phyloP scores from a whole-genome alignment of 1,140 invertebrate species.

The Lerema accius region DNA sequence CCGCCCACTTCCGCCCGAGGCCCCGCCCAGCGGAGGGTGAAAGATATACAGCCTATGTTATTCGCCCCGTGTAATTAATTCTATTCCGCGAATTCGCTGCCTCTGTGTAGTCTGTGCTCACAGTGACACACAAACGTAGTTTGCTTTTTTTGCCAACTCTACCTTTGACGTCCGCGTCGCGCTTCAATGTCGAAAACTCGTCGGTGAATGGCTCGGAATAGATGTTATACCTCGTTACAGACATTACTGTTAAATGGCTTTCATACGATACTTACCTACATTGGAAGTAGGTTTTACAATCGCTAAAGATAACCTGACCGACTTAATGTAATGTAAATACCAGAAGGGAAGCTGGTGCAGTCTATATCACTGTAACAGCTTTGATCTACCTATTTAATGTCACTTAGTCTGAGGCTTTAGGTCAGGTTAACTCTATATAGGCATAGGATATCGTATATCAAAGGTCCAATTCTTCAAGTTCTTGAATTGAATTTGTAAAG shows the following conservation, averaged over 20 bases:
- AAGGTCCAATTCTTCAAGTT: too few relatives aligned
- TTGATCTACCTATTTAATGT: too few relatives aligned
- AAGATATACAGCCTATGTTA: slow-evolving; percentile 42
- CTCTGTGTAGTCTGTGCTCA: slow-evolving; percentile 7
- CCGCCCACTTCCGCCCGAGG: slow-evolving; percentile 43
- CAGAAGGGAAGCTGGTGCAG: too few relatives aligned
- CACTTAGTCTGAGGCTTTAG: too few relatives aligned
- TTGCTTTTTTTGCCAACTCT: slow-evolving; percentile 3
- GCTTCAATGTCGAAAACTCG: background rate
- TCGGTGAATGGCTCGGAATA: background rate
- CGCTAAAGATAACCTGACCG: too few relatives aligned
- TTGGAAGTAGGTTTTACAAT: background rate
- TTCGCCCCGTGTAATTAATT: slow-evolving; percentile 52
- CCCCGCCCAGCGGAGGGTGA: slow-evolving; percentile 44
- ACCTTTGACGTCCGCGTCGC: slow-evolving; percentile 8
- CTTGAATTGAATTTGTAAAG: too few relatives aligned
- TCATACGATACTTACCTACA: background rate
- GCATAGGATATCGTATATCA: too few relatives aligned
- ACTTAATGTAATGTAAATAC: too few relatives aligned
- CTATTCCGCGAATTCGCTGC: slow-evolving; percentile 46
- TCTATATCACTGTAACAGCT: too few relatives aligned
- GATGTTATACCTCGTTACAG: slow-evolving; percentile 4
- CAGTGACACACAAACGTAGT: slow-evolving; percentile 36
- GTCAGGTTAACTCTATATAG: too few relatives aligned
- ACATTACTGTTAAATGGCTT: slow-evolving; percentile 1